Conservation (phyloP, 2,113 vertebrate species). For the Ophiodon elongatus region DNA sequence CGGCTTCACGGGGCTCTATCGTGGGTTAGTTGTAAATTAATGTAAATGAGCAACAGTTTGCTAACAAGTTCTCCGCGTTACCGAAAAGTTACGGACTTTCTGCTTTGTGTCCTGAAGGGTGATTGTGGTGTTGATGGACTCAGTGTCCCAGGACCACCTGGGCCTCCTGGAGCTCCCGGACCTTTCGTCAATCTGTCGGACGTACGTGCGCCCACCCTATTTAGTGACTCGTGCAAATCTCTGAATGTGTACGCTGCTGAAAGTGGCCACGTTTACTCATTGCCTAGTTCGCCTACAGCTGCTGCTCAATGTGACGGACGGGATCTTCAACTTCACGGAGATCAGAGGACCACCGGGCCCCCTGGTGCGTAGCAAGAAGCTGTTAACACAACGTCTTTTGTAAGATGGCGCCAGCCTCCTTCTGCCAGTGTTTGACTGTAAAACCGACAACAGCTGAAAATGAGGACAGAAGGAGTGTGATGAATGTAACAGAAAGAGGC, state of each 20-base stretch:
- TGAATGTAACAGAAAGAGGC: not conserved
- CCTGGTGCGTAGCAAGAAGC: constrained; percentile 80
- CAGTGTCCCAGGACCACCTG: constrained; percentile 86
- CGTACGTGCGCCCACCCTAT: constrained; percentile 78
- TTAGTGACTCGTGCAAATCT: not conserved
- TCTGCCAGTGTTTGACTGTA: not conserved
- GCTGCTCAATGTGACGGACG: constrained; percentile 84
- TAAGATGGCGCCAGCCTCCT: not conserved
- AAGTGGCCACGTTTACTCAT: not conserved
- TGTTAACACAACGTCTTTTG: not conserved
- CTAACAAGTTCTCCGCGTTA: too few species aligned
- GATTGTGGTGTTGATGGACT: constrained; percentile 87
- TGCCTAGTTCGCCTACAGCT: constrained; percentile 77
- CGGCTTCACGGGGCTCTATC: too few species aligned
- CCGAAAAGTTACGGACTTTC: not conserved
- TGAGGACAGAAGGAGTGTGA: not conserved
- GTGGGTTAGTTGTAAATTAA: too few species aligned
- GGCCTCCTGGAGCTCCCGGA: constrained; percentile 90
- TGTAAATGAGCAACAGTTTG: too few species aligned
- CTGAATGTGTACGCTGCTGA: not conserved
- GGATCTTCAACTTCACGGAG: constrained; percentile 84
- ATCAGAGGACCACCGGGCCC: constrained; percentile 85
- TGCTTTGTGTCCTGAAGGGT: constrained; percentile 82
- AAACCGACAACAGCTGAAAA: not conserved
- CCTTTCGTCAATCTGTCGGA: constrained; percentile 79